Base-by-base conservation (phyloP, 2,797 vertebrate genomes). In the Acropternis orthonyx region DNA sequence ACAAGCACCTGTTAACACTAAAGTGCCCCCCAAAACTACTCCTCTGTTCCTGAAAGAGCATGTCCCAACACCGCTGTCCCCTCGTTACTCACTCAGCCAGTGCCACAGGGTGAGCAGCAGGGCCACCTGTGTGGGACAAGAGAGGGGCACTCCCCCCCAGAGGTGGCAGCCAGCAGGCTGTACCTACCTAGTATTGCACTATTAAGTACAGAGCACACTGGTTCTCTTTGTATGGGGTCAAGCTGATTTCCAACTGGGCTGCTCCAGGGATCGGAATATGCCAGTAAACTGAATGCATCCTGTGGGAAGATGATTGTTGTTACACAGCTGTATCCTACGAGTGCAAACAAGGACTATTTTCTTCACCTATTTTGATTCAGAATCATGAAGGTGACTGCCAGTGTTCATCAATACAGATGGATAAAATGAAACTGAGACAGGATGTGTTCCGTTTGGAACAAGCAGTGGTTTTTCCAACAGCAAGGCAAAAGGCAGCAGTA, bases 121-220 rank as follows among this genome's bases (percentile, higher is more conserved):
- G 0, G 21, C 7, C 19, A 3, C 43, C 8, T 1, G 9, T 2
- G 24, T 21, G 43, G 22, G 26, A n/a, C 0, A 1, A 3, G 2
- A 30, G 36, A 6, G 5, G 22, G 44, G 54, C 2, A 1, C 11
- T 7, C 11, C 1, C 0, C 0, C 27, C 59, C 36, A 4, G 3
- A 3, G 2, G 0, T 5, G 28, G n/a, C 24, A 32, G 12, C 18
- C 34, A 3, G 17, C 19, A 7, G 43, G 36, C 32, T 95, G 36
- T 89, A 98, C 98, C 93, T 92, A 99, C 99, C 99, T 97, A 99
- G 96, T 99, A 99, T 99, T 99, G 99, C 99, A 99, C 99, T 99
- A 98, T 99, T 99, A 58, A 99, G 99, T 48, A 99, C 99, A 80
- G 99, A 99, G 98, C 99, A 99, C 95, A 99, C 99, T 1, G 99